Evolutionary conservation across 1,140 invertebrate species (phyloP), one percentile per base, ranked within the genome.

Genomic region (Drosophila santomea): DNA sequence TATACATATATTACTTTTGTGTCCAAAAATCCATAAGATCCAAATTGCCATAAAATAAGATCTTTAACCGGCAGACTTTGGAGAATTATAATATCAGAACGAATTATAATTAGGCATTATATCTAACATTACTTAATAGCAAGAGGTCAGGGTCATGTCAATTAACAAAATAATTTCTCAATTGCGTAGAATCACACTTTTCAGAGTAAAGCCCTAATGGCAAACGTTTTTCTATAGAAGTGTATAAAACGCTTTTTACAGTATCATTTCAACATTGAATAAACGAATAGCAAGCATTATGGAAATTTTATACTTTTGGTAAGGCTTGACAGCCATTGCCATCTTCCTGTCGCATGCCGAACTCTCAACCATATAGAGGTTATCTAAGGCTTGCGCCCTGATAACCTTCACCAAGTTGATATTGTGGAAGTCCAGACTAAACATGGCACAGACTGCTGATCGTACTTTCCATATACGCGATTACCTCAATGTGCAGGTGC

Each of bases 381-480:
- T 86, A 86, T 86, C 79, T 51, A 66, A 47, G 32, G 17, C 43
- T 79, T 60, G 61, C 61, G 57, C 62, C 57, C 67, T 82, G 83
- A 86, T 86, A 86, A 86, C 82, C 80, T 88, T 88, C 71, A 17
- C 43, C 47, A 66, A 78, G 41, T 45, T n/a, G 28, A 36, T 51
- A 39, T 52, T 60, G 51, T 76, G 32, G 32, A 15, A 10, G 17
- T 32, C 43, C 25, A 56, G 52, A 14, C 35, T 52, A 55, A 57
- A 75, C 72, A 75, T 44, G 20, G 39, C 35, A 4, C 36, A 51
- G 52, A 75, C 72, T 41, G 20, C 52, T 75, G 73, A 76, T 76
- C 50, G 55, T 48, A 11, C 52, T 43, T 38, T 15, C 32, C 41
- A 14, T 36, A 14, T 39, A 20, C 4, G 54, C 52, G 28, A 56